These are phyloP conservation scores for Aradophagus sp. DNA, from an alignment of 1,140 invertebrate genomes.

Conservation along the genomic window DNA sequence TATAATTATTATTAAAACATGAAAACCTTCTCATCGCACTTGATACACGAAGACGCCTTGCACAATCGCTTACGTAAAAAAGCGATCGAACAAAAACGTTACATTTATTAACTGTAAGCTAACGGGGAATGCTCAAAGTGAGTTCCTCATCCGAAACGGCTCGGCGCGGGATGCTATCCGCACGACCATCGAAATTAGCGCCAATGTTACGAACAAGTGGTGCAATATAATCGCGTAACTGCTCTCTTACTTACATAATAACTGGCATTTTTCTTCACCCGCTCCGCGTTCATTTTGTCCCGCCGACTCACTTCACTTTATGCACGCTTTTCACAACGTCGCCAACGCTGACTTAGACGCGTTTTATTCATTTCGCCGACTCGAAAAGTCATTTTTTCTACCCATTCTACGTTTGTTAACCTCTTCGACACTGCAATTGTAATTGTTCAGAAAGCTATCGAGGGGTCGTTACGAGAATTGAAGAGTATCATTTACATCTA, in stretches of 20 bases:
- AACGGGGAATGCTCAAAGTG: slow-evolving; percentile 25
- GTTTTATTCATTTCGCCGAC: too few species aligned
- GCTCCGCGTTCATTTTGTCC: slow-evolving; percentile 17
- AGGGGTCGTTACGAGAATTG: too few species aligned
- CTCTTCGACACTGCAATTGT: too few species aligned
- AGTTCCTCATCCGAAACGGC: slow-evolving; percentile 29
- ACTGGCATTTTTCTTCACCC: slow-evolving; percentile 28
- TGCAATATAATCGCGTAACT: slow-evolving; percentile 48
- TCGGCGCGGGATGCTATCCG: slow-evolving; percentile 24
- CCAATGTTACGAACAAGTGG: slow-evolving; percentile 50
- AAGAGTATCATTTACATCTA: too few species aligned
- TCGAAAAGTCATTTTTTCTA: too few species aligned
- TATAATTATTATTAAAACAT: slow-evolving; percentile 43
- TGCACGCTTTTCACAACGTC: slow-evolving; percentile 20
- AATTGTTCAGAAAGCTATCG: too few species aligned
- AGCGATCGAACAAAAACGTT: slow-evolving; percentile 39
- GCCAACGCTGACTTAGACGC: slow-evolving; percentile 2
- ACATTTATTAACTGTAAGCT: slow-evolving; percentile 40
- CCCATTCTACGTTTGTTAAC: too few species aligned
- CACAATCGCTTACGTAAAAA: slow-evolving; percentile 48
- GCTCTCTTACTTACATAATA: slow-evolving; percentile 45
- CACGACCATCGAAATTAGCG: slow-evolving; percentile 47
- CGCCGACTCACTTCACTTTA: slow-evolving; percentile 10
- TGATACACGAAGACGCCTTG: slow-evolving; percentile 30
- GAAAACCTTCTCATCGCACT: slow-evolving; percentile 32